Percentiles rank a stretch among this genome's conserved stretches.
These are phyloP conservation scores for Serinus canaria DNA, from an alignment of 2,113 vertebrate genomes.

Conservation along the genomic window DNA sequence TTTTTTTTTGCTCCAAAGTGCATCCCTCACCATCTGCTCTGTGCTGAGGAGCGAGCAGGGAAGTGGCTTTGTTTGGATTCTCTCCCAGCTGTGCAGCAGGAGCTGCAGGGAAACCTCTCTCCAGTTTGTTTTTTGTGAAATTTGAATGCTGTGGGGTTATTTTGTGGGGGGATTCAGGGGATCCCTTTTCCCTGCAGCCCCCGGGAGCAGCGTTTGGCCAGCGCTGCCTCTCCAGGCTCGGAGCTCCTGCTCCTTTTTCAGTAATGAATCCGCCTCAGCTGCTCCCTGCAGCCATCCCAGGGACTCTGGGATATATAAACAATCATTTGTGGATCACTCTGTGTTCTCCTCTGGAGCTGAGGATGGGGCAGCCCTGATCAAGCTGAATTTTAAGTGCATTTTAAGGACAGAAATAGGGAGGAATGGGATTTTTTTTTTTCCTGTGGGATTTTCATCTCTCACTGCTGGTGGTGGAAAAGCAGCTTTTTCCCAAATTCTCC, in stretches of 20 bases:
- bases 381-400: neutral
- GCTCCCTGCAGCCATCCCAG: neutral
- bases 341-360: neutral
- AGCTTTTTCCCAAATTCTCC: neutral
- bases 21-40: neutral
- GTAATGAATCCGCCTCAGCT: neutral
- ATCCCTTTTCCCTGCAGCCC: neutral
- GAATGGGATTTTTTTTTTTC: neutral
- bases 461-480: neutral
- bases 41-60: neutral
- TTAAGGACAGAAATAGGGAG: neutral
- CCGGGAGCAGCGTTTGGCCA: neutral
- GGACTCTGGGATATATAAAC: neutral
- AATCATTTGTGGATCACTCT: neutral
- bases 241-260: slow-evolving; percentile 26
- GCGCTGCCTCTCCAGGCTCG: neutral
- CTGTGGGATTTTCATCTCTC: neutral
- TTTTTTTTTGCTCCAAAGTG: neutral
- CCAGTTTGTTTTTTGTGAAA: rapidly evolving
- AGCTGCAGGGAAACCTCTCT: neutral
- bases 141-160: neutral
- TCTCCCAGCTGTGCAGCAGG: rapidly evolving
- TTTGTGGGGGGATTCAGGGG: neutral
- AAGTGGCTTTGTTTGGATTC: neutral
- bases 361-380: neutral